A percentile compares a stretch with the other conserved stretches of the same genome.
Evolutionary conservation across 2,888 invertebrate genomes (phyloP).

Genomic region (Morpho deidamia): DNA sequence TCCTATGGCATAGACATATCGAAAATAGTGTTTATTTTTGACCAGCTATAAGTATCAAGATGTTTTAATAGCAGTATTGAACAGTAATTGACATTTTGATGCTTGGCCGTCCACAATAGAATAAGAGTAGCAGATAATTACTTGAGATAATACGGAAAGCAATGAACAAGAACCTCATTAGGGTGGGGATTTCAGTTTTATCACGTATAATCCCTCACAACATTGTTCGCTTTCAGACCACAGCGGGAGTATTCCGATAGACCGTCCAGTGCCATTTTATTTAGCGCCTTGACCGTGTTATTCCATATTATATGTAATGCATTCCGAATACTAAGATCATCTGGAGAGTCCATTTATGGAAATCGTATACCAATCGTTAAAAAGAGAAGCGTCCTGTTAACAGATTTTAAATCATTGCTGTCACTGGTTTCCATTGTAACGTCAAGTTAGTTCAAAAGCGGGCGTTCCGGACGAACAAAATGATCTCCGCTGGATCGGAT

Average conservation of each 20-base stretch:
- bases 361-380: slow-evolving; percentile 77
- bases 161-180: slow-evolving; percentile 50
- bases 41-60: slow-evolving; percentile 19
- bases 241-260: slow-evolving; percentile 25
- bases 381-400: slow-evolving; percentile 77
- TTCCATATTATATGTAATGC: slow-evolving; percentile 59
- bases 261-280: slow-evolving; percentile 31
- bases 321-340: slow-evolving; percentile 60
- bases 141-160: slow-evolving; percentile 51
- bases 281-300: slow-evolving; percentile 37
- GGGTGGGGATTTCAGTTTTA: slow-evolving; percentile 50
- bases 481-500: slow-evolving; percentile 69
- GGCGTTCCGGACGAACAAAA: slow-evolving; percentile 74
- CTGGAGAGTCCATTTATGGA: slow-evolving; percentile 73
- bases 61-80: slow-evolving; percentile 19
- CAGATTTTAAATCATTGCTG: slow-evolving; percentile 79
- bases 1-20: too few relatives aligned
- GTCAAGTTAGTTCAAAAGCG: slow-evolving; percentile 77
- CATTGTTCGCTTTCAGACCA: slow-evolving; percentile 40
- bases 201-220: slow-evolving; percentile 48
- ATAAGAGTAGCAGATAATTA: slow-evolving; percentile 54
- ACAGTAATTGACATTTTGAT: slow-evolving; percentile 37
- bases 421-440: slow-evolving; percentile 71
- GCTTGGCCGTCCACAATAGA: slow-evolving; percentile 28
- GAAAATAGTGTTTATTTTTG: not conserved